Base-by-base conservation (phyloP, 2,797 vertebrate species). In the Microctenopoma stevenorrisi region DNA sequence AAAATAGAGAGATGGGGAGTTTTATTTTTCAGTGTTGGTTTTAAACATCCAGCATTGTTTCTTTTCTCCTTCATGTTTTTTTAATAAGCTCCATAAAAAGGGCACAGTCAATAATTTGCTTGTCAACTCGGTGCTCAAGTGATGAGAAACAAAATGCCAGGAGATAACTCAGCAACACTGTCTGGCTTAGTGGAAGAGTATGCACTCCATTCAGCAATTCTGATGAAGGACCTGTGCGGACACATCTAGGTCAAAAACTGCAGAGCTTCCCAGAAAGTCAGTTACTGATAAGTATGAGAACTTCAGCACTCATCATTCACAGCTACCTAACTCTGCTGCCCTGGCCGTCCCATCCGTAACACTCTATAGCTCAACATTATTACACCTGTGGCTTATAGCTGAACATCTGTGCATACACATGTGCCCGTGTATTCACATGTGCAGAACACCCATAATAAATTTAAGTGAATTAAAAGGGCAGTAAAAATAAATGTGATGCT, bases 111-210 rank as follows among this genome's bases (percentile, higher is more conserved):
- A 30, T 4, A 18, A 22, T 46, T 64, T 42, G 22, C 37, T 33
- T 22, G 53, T 72, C 56, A 77, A 35, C 25, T n/a, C 38, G 33
- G 9, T 47, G 46, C 63, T 68, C 14, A 54, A 63, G 64, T 62
- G 65, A 70, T 42, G 46, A 48, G 35, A 44, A 61, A 67, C 1
- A 58, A 68, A 65, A 75, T 68, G 65, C 55, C 72, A 68, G 38
- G 59, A 14, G 40, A 77, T 63, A 77, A 75, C 62, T 68, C 11
- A 0, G 47, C 42, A 65, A 59, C 43, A 42, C 30, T 57, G 43
- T 50, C 60, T 46, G 46, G 49, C 61, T 48, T 46, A 13, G 28
- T 67, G 30, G 51, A 58, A 64, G 69, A 62, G 48, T 59, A 33
- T 48, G 28, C 38, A 35, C 46, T 63, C 55, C 18, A 74, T 52